A percentile compares a stretch with the other conserved stretches of the same genome.
Evolutionary conservation across 2,113 vertebrate genomes (phyloP).

Genomic region (Catharus bicknelli): DNA sequence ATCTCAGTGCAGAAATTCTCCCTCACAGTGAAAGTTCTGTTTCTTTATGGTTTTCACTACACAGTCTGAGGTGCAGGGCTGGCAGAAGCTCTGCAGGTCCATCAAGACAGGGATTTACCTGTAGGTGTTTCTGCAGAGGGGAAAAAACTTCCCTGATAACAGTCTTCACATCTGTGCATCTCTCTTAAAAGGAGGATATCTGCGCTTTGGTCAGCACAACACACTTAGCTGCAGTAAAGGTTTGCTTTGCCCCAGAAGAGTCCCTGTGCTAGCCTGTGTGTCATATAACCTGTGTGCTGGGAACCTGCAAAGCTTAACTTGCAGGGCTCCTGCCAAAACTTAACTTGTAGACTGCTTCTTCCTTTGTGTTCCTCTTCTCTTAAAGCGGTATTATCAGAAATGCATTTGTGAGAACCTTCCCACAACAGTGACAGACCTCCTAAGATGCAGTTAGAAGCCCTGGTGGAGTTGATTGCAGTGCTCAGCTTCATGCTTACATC

Average conservation of each 20-base stretch:
- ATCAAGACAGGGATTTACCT: neutral
- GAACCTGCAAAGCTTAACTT: neutral
- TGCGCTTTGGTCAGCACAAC: neutral
- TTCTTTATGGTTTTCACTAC: neutral
- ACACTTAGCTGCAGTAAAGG: neutral
- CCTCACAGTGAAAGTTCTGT: fast-evolving
- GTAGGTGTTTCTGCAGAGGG: neutral
- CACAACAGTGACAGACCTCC: neutral
- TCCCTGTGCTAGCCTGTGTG: fast-evolving
- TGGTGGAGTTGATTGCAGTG: neutral
- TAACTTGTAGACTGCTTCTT: neutral
- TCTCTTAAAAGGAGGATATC: neutral
- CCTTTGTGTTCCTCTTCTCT: neutral
- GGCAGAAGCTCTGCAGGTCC: neutral
- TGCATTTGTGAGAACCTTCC: neutral
- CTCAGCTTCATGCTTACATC: neutral
- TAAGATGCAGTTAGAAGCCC: neutral
- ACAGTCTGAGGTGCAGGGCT: fast-evolving
- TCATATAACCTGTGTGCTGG: neutral
- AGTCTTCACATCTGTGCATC: neutral
- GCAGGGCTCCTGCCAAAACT: neutral
- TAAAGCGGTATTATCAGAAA: neutral
- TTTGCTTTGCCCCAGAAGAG: neutral
- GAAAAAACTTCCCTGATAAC: neutral
- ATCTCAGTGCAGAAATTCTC: neutral